Evolutionary conservation across 2,113 vertebrate species (phyloP).

Genomic region (Leucopsar rothschildi): DNA sequence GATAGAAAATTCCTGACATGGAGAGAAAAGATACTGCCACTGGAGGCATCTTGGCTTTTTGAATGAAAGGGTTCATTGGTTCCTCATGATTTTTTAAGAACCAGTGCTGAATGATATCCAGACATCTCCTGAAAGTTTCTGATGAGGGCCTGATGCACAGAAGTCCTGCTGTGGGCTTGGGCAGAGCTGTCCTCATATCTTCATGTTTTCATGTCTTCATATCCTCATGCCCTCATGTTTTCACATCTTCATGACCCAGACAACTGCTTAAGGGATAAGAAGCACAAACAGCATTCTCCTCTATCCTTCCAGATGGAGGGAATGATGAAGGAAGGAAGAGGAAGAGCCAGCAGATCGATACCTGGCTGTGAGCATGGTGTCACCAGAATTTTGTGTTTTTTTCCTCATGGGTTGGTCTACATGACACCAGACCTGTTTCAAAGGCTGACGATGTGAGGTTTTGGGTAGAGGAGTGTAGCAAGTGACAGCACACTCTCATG

Average conservation of each 20-base stretch:
- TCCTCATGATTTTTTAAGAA: background rate
- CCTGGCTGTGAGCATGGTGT: rapidly evolving
- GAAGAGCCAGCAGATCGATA: background rate
- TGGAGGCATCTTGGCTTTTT: background rate
- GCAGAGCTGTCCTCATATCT: background rate
- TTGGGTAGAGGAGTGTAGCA: background rate
- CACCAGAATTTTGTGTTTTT: background rate
- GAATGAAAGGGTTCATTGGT: background rate
- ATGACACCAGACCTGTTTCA: background rate
- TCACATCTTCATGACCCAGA: background rate
- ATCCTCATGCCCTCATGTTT: background rate
- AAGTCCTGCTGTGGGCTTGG: background rate
- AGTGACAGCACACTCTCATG: rapidly evolving
- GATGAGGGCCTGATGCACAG: rapidly evolving
- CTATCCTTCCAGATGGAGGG: background rate
- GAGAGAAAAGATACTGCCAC: background rate
- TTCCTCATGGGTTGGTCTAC: background rate
- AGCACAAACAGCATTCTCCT: rapidly evolving
- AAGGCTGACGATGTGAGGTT: background rate
- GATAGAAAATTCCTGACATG: background rate
- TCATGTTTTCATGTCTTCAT: background rate
- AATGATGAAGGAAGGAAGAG: background rate
- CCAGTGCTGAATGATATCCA: background rate
- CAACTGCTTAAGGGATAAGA: background rate
- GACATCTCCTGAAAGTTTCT: background rate